phyloP scores from a whole-genome alignment of 2,888 invertebrate genomes.

The Uloborus plumipes region DNA sequence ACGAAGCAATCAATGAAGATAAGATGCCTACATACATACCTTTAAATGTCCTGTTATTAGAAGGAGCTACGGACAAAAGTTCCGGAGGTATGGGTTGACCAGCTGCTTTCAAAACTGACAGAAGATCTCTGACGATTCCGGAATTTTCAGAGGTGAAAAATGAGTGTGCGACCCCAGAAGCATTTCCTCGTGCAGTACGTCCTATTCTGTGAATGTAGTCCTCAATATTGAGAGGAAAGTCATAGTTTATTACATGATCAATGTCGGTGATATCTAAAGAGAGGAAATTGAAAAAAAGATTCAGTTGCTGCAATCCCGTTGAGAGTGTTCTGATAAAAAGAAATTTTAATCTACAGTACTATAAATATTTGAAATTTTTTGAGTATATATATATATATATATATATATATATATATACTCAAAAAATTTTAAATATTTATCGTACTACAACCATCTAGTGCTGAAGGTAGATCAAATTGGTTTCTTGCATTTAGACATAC shows the following conservation, averaged over 20 bases:
- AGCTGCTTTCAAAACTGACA: conserved; percentile 38
- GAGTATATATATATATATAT: too few relatives aligned
- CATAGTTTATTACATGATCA: conserved; percentile 63
- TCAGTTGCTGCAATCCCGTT: neutral
- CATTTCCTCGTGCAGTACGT: conserved; percentile 58
- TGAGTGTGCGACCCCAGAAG: conserved; percentile 56
- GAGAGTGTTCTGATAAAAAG: too few relatives aligned
- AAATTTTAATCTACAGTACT: too few relatives aligned
- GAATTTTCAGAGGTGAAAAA: conserved; percentile 64
- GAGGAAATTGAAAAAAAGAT: neutral
- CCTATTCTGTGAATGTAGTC: conserved; percentile 66
- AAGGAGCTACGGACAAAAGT: conserved; percentile 2
- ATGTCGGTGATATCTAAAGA: conserved; percentile 51
- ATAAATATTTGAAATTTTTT: too few relatives aligned
- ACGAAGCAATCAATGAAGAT: too few relatives aligned
- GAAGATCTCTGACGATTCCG: conserved; percentile 35
- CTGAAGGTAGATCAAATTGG: too few relatives aligned
- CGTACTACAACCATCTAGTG: too few relatives aligned
- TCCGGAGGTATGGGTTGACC: conserved; percentile 23
- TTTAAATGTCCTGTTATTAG: too few relatives aligned
- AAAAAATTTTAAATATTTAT: too few relatives aligned
- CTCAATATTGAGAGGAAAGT: conserved; percentile 65
- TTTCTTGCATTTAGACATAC: too few relatives aligned
- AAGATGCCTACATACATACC: too few relatives aligned
- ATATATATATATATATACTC: too few relatives aligned